phyloP scores from a whole-genome alignment of 2,113 vertebrate species.

The Pomatorhinus ruficollis region DNA sequence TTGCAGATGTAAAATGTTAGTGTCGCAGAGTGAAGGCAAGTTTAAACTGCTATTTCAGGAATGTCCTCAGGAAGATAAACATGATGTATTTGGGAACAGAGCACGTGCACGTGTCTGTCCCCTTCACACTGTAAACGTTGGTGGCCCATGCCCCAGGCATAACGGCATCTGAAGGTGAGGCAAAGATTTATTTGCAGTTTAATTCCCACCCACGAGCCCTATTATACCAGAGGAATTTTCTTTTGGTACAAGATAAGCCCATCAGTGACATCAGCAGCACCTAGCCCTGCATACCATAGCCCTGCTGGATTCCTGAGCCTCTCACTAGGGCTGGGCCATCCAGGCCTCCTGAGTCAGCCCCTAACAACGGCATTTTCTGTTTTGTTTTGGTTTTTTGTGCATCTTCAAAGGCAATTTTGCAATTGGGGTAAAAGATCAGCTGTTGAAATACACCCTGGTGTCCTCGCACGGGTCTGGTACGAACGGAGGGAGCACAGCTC shows the following conservation, averaged over 20 bases:
- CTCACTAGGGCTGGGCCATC: not conserved
- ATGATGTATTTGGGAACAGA: rapidly evolving
- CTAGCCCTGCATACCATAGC: conserved; percentile 19
- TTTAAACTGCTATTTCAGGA: not conserved
- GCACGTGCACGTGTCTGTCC: not conserved
- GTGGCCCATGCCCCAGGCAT: not conserved
- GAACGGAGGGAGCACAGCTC: not conserved
- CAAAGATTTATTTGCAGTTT: conserved; percentile 19
- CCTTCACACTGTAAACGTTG: not conserved
- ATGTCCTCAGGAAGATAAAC: not conserved
- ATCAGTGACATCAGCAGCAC: conserved; percentile 47
- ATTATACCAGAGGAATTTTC: not conserved
- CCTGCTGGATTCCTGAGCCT: conserved; percentile 52
- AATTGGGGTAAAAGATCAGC: conserved; percentile 14
- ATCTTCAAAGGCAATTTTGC: not conserved
- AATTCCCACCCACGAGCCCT: conserved; percentile 36
- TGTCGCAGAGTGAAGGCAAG: not conserved
- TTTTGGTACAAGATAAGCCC: conserved; percentile 34
- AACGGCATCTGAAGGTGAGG: not conserved
- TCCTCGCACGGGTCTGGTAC: not conserved
- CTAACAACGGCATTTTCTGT: conserved; percentile 52
- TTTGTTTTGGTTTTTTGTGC: conserved; percentile 36
- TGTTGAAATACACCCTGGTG: not conserved
- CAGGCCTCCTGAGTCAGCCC: conserved; percentile 49
- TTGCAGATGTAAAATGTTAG: not conserved